A percentile compares a stretch with the other conserved stretches of the same genome.
Conservation (phyloP, 2,888 invertebrate species). For the Criorhina ranunculi region DNA sequence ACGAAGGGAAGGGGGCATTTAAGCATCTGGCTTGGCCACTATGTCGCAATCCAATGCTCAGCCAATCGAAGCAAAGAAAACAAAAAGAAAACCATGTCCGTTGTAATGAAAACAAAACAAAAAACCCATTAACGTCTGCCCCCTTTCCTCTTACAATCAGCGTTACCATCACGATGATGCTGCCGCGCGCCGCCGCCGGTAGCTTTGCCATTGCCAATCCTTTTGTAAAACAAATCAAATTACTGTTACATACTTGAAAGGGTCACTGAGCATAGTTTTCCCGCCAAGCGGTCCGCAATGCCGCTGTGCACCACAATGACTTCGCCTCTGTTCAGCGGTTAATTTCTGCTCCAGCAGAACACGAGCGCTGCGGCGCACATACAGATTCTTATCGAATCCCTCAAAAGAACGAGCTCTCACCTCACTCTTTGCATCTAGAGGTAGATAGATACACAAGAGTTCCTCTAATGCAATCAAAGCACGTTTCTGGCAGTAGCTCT, state of each 20-base stretch:
- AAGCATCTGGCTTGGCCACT: background rate
- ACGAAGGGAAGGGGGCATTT: too few species aligned
- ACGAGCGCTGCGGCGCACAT: conserved; percentile 29
- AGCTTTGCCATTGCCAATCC: conserved; percentile 48
- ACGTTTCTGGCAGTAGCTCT: conserved; percentile 50
- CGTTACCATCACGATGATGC: conserved; percentile 39
- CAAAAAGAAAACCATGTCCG: conserved; percentile 18
- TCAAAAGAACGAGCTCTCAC: conserved; percentile 40
- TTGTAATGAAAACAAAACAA: conserved; percentile 39
- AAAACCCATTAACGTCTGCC: conserved; percentile 40
- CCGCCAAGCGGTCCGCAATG: conserved; percentile 7
- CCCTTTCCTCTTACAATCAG: conserved; percentile 27
- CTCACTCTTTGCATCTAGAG: conserved; percentile 42
- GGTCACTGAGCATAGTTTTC: conserved; percentile 61
- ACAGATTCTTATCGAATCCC: conserved; percentile 66
- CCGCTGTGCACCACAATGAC: conserved; percentile 10
- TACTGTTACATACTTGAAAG: conserved; percentile 66
- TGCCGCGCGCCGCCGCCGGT: conserved; percentile 10
- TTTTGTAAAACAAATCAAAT: conserved; percentile 72
- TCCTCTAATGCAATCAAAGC: conserved; percentile 67
- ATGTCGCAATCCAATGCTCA: conserved; percentile 37
- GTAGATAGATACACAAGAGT: conserved; percentile 29
- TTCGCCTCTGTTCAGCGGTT: conserved; percentile 45
- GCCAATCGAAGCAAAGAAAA: conserved; percentile 26
- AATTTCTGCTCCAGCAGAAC: conserved; percentile 42